Percentiles rank a stretch among this genome's conserved stretches.
Evolutionary conservation across 2,797 vertebrate genomes (phyloP).

Genomic region (Channa striata): DNA sequence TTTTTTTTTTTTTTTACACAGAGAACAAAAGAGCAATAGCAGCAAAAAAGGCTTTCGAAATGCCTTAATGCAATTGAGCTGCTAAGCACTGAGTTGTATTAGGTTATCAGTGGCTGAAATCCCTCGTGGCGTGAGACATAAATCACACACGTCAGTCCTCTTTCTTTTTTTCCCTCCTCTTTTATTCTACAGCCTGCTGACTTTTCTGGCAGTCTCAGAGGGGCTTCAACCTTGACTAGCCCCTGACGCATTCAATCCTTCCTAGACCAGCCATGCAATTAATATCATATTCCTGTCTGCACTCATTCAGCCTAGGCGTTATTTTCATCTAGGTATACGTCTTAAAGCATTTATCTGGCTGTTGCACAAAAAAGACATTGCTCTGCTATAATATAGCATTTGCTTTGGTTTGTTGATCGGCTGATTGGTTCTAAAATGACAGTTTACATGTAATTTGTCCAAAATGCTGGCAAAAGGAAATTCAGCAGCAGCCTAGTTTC

Average conservation of each 20-base stretch:
- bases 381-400: constrained; percentile 1
- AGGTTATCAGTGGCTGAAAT: constrained; percentile 85
- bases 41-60: constrained; percentile 72
- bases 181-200: constrained; percentile 54
- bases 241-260: constrained; percentile 46
- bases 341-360: constrained; percentile 17
- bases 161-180: constrained; percentile 12
- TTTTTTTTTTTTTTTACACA: constrained; percentile 43
- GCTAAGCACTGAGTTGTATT: constrained; percentile 81
- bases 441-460: not conserved
- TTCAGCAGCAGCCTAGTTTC: constrained; percentile 5
- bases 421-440: constrained; percentile 9
- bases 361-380: not conserved
- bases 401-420: not conserved
- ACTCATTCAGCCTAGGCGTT: constrained; percentile 24
- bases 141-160: constrained; percentile 82
- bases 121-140: constrained; percentile 81
- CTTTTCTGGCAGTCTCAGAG: constrained; percentile 56
- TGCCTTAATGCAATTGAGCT: constrained; percentile 81
- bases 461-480: constrained; percentile 17
- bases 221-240: constrained; percentile 65
- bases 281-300: constrained; percentile 50
- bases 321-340: constrained; percentile 10
- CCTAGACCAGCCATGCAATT: constrained; percentile 53
- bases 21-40: constrained; percentile 71